A percentile compares a stretch with the other conserved stretches of the same genome.
These are phyloP conservation scores for Drosophila diplacantha DNA, from an alignment of 2,888 invertebrate species.

Conservation along the genomic window DNA sequence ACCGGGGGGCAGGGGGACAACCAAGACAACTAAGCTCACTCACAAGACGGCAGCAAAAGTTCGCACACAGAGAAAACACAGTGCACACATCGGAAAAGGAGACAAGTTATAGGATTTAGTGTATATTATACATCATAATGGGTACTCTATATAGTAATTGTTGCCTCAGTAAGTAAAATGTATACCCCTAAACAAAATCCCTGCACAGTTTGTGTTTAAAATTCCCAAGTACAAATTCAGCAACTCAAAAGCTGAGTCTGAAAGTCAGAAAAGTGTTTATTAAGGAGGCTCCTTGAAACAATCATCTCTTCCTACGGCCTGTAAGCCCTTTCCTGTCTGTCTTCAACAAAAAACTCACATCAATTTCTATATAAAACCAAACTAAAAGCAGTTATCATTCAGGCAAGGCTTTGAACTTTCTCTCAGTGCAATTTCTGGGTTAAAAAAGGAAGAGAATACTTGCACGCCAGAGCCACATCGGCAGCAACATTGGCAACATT, in stretches of 20 bases:
- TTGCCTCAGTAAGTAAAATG: not conserved
- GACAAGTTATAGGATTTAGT: too few relatives aligned
- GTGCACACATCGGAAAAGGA: not conserved
- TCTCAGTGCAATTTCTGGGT: conserved; percentile 1
- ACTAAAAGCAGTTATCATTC: too few relatives aligned
- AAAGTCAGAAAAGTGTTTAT: not conserved
- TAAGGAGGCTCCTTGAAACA: too few relatives aligned
- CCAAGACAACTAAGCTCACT: conserved; percentile 57
- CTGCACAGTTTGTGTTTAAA: not conserved
- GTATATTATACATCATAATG: too few relatives aligned
- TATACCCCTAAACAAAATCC: too few relatives aligned
- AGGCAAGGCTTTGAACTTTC: not conserved
- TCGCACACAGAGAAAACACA: conserved; percentile 17
- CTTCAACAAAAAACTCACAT: not conserved
- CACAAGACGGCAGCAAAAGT: conserved; percentile 14
- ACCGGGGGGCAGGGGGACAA: conserved; percentile 6
- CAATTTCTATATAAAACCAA: not conserved
- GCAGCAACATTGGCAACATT: conserved; percentile 2
- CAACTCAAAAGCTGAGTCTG: not conserved
- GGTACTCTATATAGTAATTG: too few relatives aligned
- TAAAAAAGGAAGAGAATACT: conserved; percentile 4
- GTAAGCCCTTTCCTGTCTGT: not conserved
- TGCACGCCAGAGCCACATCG: conserved; percentile 16
- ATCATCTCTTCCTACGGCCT: not conserved
- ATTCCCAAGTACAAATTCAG: not conserved